Evolutionary conservation across 2,797 vertebrate species (phyloP), one percentile per base, ranked within the genome.

Genomic region (Acipenser transmontanus): DNA sequence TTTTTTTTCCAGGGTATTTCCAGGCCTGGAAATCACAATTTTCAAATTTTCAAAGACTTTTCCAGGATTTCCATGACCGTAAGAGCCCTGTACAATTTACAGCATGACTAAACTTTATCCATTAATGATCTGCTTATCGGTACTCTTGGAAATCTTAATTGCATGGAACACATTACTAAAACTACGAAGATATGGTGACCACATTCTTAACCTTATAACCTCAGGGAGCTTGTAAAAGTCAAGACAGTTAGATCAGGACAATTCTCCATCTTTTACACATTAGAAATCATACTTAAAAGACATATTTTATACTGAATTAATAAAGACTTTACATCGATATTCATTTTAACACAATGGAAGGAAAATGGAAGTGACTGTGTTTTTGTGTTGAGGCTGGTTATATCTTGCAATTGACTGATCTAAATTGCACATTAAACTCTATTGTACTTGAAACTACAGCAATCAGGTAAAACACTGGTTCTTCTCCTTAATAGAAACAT

Each of bases 81-180:
- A 17, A 17, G 17, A 17, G 1, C 17, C 17, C 17, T 17, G 17
- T 17, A 17, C 17, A 17, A 17, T 17, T 17, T 17, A 17, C 17
- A 17, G 17, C 17, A 17, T 17, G 17, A 1, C 17, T 17, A 17
- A 17, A 17, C 17, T 17, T 17, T 17, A 17, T 17, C 17, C 17
- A 17, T 17, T 17, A 10, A 60, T 57, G 57, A 59, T 13, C 48
- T 4, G 48, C 12, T 17, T 48, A 59, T 59, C 56, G 3, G n/a
- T 50, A 34, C 47, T n/a, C 65, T 49, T 48, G 52, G 34, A 49
- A 66, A 66, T 20, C 14, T 14, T 54, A 62, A 61, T 67, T 34
- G 14, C 10, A 8, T 62, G 12, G 47, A 6, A 54, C 8, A 54
- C 10, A n/a, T 50, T 7, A n/a, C 49, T 8, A 54, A 34, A 34